Conservation (phyloP, 2,888 invertebrate genomes). For the Epinotia brunnichana region DNA sequence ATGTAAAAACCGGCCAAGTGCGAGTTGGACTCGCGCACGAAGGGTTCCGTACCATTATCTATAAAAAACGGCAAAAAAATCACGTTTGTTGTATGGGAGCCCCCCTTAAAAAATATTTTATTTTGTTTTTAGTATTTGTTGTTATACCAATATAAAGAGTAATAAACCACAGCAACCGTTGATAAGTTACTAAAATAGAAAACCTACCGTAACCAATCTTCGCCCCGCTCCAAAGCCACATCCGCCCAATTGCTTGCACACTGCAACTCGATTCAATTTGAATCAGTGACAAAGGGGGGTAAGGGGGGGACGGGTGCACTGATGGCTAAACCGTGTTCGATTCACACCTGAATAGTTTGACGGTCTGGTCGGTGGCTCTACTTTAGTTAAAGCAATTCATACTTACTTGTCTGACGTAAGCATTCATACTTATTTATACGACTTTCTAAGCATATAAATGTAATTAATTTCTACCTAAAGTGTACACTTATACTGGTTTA, state of each 20-base stretch:
- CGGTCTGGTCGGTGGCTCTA: conserved; percentile 58
- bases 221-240: conserved; percentile 57
- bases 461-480: too few relatives aligned
- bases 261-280: conserved; percentile 78
- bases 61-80: too few relatives aligned
- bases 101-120: too few relatives aligned
- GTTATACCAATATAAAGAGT: too few relatives aligned
- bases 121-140: too few relatives aligned
- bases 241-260: conserved; percentile 69
- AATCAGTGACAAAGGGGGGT: conserved; percentile 64
- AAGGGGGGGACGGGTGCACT: conserved; percentile 56
- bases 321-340: conserved; percentile 82
- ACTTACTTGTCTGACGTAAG: neutral
- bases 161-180: neutral
- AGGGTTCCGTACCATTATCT: too few relatives aligned
- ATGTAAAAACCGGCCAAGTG: too few relatives aligned
- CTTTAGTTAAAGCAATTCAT: conserved; percentile 45
- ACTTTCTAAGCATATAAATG: too few relatives aligned
- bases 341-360: conserved; percentile 72
- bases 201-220: neutral
- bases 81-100: too few relatives aligned
- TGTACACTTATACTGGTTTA: too few relatives aligned
- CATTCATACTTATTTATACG: too few relatives aligned
- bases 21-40: too few relatives aligned
- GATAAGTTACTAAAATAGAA: neutral